Percentiles rank a stretch among this genome's conserved stretches.
Conservation (phyloP, 2,113 vertebrate genomes). For the Dicentrarchus labrax region DNA sequence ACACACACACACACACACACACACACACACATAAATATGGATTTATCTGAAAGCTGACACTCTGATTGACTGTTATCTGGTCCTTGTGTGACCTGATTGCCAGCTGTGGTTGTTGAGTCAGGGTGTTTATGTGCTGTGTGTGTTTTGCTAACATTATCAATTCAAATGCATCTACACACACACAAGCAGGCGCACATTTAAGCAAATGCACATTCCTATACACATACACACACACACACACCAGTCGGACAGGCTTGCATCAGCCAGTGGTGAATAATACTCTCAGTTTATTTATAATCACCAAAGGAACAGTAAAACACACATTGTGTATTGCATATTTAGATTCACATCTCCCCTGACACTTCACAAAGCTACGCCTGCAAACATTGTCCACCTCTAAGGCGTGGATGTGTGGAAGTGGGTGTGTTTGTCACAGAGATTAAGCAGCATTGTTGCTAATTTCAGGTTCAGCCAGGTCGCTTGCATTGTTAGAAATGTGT, state of each 20-base stretch:
- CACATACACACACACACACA: neutral
- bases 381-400: neutral
- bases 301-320: too few species aligned
- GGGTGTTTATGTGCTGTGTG: neutral
- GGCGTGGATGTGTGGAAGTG: neutral
- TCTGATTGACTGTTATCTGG: neutral
- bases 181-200: neutral
- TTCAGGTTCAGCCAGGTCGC: neutral
- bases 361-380: neutral
- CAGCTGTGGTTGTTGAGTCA: neutral
- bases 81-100: neutral
- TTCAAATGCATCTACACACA: neutral
- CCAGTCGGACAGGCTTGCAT: neutral
- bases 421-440: constrained; percentile 9
- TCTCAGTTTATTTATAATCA: too few species aligned
- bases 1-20: too few species aligned
- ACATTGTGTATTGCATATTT: too few species aligned
- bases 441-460: constrained; percentile 1
- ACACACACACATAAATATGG: neutral
- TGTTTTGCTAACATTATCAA: neutral
- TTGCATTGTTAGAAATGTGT: neutral
- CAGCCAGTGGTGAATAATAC: neutral
- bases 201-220: too few species aligned
- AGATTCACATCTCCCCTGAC: neutral
- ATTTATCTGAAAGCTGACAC: neutral